phyloP scores from a whole-genome alignment of 2,797 vertebrate species.

The Lepilemur septentrionalis region DNA sequence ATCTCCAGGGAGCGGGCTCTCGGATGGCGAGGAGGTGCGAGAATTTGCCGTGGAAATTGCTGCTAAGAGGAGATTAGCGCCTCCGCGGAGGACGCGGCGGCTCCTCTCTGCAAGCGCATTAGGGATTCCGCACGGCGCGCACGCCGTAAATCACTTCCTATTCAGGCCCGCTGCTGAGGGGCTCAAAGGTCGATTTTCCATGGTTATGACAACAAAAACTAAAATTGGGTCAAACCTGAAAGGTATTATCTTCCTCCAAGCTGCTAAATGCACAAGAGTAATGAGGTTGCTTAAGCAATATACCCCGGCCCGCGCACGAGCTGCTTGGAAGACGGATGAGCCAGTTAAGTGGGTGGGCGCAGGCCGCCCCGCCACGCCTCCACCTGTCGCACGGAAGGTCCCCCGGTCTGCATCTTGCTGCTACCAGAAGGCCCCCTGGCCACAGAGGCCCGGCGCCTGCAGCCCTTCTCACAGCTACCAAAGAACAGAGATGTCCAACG shows the following conservation, averaged over 20 bases:
- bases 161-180: constrained; percentile 84
- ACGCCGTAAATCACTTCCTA: constrained; percentile 82
- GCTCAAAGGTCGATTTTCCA: constrained; percentile 85
- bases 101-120: constrained; percentile 51
- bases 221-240: constrained; percentile 88
- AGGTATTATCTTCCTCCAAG: constrained; percentile 84
- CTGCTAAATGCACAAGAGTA: constrained; percentile 85
- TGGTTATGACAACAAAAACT: constrained; percentile 85
- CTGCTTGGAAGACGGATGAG: constrained; percentile 72
- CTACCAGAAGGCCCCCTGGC: not conserved
- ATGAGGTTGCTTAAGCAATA: constrained; percentile 85
- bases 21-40: not conserved
- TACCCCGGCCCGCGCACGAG: constrained; percentile 75
- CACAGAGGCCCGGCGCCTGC: not conserved
- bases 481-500: not conserved
- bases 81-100: not conserved
- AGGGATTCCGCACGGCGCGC: constrained; percentile 71
- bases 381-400: not conserved
- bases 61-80: not conserved
- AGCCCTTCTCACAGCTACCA: not conserved
- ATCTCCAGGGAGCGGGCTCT: rapidly evolving
- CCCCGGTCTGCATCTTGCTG: not conserved
- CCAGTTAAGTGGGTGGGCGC: constrained; percentile 73
- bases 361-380: constrained; percentile 54
- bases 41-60: not conserved